These are phyloP conservation scores for Neolamprologus hecqui DNA, from an alignment of 2,113 vertebrate genomes.

Conservation along the genomic window DNA sequence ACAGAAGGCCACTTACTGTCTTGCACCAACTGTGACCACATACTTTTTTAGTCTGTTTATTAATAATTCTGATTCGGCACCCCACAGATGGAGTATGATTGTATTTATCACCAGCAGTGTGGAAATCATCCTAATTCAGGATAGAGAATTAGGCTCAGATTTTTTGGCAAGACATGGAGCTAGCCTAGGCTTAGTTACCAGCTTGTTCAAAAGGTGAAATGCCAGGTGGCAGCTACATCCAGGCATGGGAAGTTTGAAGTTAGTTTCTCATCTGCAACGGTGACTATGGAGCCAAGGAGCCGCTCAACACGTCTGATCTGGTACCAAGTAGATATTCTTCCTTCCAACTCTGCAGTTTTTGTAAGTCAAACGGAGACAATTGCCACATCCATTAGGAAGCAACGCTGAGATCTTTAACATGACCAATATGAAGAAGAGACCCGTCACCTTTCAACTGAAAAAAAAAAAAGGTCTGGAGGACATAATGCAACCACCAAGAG, in stretches of 20 bases:
- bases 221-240: neutral
- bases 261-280: neutral
- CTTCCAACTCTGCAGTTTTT: neutral
- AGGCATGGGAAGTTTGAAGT: neutral
- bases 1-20: neutral
- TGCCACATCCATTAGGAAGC: neutral
- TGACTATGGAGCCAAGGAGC: neutral
- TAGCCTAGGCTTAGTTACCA: neutral
- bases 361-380: neutral
- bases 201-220: neutral
- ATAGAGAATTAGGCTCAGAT: neutral
- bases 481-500: neutral
- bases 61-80: neutral
- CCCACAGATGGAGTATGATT: neutral
- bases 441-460: neutral
- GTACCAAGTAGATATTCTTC: neutral
- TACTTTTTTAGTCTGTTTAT: rapidly evolving
- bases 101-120: neutral
- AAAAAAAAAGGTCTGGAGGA: neutral
- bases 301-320: neutral
- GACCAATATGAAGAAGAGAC: neutral
- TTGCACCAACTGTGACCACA: neutral
- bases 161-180: neutral
- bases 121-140: neutral
- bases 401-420: neutral